A percentile compares a stretch with the other conserved stretches of the same genome.
Evolutionary conservation across 2,113 vertebrate genomes (phyloP).

Genomic region (Nestor notabilis): DNA sequence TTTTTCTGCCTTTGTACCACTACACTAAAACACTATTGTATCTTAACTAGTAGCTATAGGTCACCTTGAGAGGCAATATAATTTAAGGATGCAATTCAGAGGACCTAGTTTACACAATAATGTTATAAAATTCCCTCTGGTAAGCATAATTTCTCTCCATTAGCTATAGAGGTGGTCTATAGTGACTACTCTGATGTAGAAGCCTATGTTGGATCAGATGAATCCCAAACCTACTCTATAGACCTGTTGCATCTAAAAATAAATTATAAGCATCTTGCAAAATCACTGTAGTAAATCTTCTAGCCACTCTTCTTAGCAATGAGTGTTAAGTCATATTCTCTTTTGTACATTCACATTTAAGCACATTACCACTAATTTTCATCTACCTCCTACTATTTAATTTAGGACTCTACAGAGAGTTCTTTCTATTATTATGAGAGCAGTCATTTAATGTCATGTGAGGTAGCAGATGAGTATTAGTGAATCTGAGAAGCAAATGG

Average conservation of each 20-base stretch:
- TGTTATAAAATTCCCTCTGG: background rate
- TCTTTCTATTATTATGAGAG: background rate
- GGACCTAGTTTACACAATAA: background rate
- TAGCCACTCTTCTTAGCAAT: background rate
- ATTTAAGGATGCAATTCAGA: background rate
- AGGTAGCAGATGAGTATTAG: background rate
- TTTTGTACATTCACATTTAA: background rate
- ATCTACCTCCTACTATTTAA: background rate
- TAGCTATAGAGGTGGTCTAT: background rate
- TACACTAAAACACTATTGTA: background rate
- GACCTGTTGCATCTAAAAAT: background rate
- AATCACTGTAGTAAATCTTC: background rate
- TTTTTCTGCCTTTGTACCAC: background rate
- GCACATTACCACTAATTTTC: background rate
- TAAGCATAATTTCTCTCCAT: background rate
- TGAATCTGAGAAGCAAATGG: background rate
- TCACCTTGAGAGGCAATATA: background rate
- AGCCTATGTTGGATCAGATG: fast-evolving
- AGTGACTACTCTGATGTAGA: background rate
- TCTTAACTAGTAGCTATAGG: background rate
- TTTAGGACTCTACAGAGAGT: background rate
- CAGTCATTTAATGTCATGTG: background rate
- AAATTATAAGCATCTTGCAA: background rate
- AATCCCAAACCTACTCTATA: background rate
- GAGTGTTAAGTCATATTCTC: background rate